These are phyloP conservation scores for Meloe dianella DNA, from an alignment of 2,888 invertebrate genomes.

Conservation along the genomic window DNA sequence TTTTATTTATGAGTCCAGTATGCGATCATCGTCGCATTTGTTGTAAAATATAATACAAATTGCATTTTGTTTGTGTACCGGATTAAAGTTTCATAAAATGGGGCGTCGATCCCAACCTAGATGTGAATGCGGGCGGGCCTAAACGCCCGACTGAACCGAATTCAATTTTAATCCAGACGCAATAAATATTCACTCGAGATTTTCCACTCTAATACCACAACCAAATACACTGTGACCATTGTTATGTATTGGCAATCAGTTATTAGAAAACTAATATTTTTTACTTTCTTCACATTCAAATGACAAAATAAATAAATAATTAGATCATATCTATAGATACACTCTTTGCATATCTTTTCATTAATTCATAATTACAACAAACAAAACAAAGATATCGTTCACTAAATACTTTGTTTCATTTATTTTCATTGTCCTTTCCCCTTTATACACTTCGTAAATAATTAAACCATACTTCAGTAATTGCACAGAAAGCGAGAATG, in stretches of 20 bases:
- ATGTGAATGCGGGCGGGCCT: constrained; percentile 14
- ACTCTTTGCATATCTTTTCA: neutral
- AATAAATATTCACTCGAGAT: constrained; percentile 18
- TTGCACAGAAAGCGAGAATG: neutral
- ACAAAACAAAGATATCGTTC: neutral
- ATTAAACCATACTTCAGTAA: neutral
- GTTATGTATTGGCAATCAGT: neutral
- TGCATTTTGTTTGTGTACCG: constrained; percentile 2
- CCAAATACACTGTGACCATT: neutral
- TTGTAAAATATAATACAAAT: constrained; percentile 8
- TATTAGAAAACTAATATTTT: neutral
- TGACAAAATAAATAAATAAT: neutral
- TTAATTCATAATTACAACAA: neutral
- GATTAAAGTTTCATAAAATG: constrained; percentile 6
- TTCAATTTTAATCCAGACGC: constrained; percentile 14
- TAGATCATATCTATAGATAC: neutral
- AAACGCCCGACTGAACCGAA: constrained; percentile 17
- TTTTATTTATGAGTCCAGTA: constrained; percentile 4
- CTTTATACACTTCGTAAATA: neutral
- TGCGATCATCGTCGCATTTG: constrained; percentile 2
- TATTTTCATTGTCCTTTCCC: neutral
- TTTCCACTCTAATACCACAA: constrained; percentile 6
- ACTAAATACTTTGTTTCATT: neutral
- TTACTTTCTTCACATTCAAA: neutral
- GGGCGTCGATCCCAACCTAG: constrained; percentile 1